Conservation (phyloP, 1,140 invertebrate genomes). For the Melitaea cinxia region DNA sequence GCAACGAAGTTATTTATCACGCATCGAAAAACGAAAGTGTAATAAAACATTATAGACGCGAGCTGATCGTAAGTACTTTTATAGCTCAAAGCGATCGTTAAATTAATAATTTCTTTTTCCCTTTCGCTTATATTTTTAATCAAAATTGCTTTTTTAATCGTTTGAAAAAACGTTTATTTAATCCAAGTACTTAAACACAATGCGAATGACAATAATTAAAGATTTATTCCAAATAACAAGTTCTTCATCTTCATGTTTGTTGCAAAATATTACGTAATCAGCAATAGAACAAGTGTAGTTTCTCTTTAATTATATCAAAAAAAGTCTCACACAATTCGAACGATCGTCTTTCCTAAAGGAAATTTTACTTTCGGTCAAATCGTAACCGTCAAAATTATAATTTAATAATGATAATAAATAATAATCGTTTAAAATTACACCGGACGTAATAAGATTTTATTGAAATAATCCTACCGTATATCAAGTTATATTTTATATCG, state of each 20-base stretch:
- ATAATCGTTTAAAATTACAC: neutral
- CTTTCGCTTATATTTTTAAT: conserved; percentile 14
- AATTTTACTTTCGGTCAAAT: neutral
- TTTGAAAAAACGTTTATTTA: no score
- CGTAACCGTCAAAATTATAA: neutral
- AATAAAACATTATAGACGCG: conserved; percentile 34
- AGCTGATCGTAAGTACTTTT: conserved; percentile 20
- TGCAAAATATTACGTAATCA: neutral
- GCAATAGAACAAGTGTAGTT: neutral
- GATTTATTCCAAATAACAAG: no score
- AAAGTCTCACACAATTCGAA: neutral
- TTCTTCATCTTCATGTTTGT: no score
- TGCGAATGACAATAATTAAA: no score
- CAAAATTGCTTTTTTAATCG: neutral
- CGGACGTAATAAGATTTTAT: neutral
- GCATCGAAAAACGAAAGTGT: conserved; percentile 33
- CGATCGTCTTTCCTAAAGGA: neutral
- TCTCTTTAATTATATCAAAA: neutral
- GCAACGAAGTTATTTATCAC: conserved; percentile 19
- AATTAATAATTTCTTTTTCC: conserved; percentile 25
- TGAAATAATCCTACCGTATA: neutral
- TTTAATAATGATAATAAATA: neutral
- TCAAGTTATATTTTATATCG: neutral
- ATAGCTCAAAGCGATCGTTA: conserved; percentile 20
- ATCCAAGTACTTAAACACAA: no score